Percentiles rank a stretch among this genome's conserved stretches.
These are phyloP conservation scores for Acleris emargana DNA, from an alignment of 2,888 invertebrate genomes.

Conservation along the genomic window DNA sequence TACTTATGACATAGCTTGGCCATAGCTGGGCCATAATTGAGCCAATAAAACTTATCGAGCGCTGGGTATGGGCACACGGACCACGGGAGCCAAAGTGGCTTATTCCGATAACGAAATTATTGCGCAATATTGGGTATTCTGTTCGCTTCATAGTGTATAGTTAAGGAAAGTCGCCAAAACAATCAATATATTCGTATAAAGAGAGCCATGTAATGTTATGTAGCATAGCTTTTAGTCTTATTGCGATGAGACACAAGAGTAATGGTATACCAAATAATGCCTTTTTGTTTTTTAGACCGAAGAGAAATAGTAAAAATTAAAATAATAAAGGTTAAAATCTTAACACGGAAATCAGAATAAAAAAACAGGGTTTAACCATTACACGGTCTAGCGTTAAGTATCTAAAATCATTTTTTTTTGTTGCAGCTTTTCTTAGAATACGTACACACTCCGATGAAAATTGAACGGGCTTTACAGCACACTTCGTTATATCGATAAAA, in stretches of 20 bases:
- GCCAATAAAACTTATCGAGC: conserved; percentile 56
- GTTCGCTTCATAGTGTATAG: not conserved
- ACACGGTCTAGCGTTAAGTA: too few species aligned
- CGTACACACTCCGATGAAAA: conserved; percentile 41
- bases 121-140: conserved; percentile 19
- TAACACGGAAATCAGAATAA: too few species aligned
- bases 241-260: too few species aligned
- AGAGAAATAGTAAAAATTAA: too few species aligned
- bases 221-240: too few species aligned
- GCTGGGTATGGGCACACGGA: conserved; percentile 34
- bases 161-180: not conserved
- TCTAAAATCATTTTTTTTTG: not conserved
- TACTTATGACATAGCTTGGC: conserved; percentile 47
- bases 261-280: too few species aligned
- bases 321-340: too few species aligned
- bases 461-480: conserved; percentile 48
- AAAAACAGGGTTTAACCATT: too few species aligned
- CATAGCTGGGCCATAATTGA: conserved; percentile 55
- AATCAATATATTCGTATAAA: too few species aligned
- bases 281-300: too few species aligned
- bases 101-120: conserved; percentile 41
- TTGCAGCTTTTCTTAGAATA: conserved; percentile 18
- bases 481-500: conserved; percentile 52
- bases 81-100: conserved; percentile 42
- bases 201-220: too few species aligned